Evolutionary conservation across 2,888 invertebrate genomes (phyloP).

Genomic region (Lasioglossum lativentre): DNA sequence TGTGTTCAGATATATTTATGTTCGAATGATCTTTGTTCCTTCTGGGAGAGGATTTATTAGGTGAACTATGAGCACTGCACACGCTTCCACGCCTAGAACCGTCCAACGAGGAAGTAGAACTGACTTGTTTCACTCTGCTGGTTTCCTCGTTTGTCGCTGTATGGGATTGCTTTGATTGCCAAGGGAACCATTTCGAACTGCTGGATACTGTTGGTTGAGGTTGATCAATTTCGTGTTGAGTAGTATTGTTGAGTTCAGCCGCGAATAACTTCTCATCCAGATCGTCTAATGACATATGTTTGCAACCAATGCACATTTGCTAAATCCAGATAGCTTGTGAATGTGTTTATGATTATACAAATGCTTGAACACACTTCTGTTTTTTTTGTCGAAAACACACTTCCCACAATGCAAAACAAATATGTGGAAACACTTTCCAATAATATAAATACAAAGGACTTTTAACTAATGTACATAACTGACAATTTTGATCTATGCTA

Average conservation of each 20-base stretch:
- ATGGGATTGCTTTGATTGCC: conserved; percentile 80
- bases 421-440: conserved; percentile 9
- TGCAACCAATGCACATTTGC: conserved; percentile 66
- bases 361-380: conserved; percentile 14
- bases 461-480: conserved; percentile 4
- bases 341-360: conserved; percentile 34
- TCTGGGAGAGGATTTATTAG: conserved; percentile 79
- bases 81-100: conserved; percentile 79
- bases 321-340: conserved; percentile 38
- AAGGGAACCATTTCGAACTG: conserved; percentile 76
- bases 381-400: background rate
- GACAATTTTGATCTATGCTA: conserved; percentile 22
- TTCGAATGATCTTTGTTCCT: conserved; percentile 75
- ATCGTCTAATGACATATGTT: conserved; percentile 82
- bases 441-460: background rate
- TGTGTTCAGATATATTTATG: conserved; percentile 55
- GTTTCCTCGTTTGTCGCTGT: conserved; percentile 80
- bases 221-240: conserved; percentile 70
- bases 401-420: background rate
- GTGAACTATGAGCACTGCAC: conserved; percentile 79
- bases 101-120: conserved; percentile 76
- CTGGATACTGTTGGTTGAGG: conserved; percentile 57
- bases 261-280: conserved; percentile 83
- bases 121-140: conserved; percentile 62
- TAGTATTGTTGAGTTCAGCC: conserved; percentile 70